Percentiles rank a stretch among this genome's conserved stretches.
These are phyloP conservation scores for Argyrosomus japonicus DNA, from an alignment of 2,113 vertebrate species.

Conservation along the genomic window DNA sequence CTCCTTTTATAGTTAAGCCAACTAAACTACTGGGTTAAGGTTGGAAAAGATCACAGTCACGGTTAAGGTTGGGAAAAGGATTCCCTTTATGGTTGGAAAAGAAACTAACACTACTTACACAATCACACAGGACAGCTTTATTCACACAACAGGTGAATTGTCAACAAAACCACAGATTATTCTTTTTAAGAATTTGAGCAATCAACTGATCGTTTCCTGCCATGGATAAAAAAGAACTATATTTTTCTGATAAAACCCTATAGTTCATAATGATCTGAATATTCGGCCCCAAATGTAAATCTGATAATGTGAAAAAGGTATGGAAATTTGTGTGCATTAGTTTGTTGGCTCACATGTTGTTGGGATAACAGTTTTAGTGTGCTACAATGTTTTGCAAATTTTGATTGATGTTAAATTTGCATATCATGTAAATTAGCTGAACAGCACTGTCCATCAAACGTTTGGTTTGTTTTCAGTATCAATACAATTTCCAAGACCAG, in stretches of 20 bases:
- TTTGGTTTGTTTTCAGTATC: slow-evolving; percentile 8
- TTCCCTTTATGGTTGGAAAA: neutral
- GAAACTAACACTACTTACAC: neutral
- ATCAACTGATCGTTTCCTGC: neutral
- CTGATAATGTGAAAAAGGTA: neutral
- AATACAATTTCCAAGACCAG: slow-evolving; percentile 1
- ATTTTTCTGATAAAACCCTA: neutral
- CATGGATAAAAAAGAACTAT: neutral
- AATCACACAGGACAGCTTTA: neutral
- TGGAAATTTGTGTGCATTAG: neutral
- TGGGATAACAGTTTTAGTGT: neutral
- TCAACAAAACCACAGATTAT: neutral
- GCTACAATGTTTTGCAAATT: neutral
- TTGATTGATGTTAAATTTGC: slow-evolving; percentile 5
- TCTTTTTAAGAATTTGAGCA: neutral
- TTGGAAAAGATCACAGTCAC: neutral
- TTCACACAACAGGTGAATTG: neutral
- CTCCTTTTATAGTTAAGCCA: neutral
- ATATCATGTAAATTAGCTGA: slow-evolving; percentile 11
- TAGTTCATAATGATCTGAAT: neutral
- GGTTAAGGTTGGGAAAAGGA: neutral
- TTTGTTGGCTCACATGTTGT: neutral
- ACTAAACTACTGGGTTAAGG: neutral
- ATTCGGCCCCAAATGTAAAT: neutral
- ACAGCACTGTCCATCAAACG: slow-evolving; percentile 12